phyloP scores from a whole-genome alignment of 2,113 vertebrate species.

The Sclerurus mexicanus region DNA sequence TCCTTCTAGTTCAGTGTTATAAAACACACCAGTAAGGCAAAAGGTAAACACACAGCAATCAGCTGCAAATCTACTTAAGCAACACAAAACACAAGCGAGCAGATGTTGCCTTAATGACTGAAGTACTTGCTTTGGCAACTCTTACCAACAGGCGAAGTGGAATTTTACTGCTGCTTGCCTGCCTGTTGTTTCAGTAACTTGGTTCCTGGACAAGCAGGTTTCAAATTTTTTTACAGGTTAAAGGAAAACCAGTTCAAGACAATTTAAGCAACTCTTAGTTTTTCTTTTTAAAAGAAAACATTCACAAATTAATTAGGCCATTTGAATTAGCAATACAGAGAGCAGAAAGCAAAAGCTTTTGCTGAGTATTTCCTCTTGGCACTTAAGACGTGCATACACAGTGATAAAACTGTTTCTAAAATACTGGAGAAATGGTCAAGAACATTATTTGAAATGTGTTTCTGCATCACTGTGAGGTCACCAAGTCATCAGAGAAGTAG shows the following conservation, averaged over 20 bases:
- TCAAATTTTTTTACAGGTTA: neutral
- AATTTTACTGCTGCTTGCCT: neutral
- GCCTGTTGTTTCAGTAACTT: neutral
- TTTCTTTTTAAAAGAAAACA: neutral
- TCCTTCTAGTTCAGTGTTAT: neutral
- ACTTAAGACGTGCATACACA: neutral
- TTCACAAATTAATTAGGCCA: neutral
- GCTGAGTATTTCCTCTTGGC: neutral
- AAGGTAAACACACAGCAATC: constrained; percentile 53
- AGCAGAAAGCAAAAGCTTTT: neutral
- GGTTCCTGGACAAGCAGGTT: neutral
- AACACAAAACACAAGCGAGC: constrained; percentile 45
- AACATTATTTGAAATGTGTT: neutral
- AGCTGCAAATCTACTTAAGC: constrained; percentile 42
- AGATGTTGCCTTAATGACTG: constrained; percentile 51
- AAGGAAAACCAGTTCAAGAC: neutral
- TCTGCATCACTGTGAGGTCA: neutral
- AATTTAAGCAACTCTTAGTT: neutral
- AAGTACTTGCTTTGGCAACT: constrained; percentile 37
- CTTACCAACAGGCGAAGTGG: neutral
- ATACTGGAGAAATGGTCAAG: neutral
- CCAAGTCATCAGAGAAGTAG: neutral
- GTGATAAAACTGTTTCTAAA: neutral
- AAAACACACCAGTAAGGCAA: constrained; percentile 28
- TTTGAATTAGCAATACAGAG: neutral